These are phyloP conservation scores for Bradypodion ventrale DNA, from an alignment of 2,797 vertebrate species.

Conservation along the genomic window DNA sequence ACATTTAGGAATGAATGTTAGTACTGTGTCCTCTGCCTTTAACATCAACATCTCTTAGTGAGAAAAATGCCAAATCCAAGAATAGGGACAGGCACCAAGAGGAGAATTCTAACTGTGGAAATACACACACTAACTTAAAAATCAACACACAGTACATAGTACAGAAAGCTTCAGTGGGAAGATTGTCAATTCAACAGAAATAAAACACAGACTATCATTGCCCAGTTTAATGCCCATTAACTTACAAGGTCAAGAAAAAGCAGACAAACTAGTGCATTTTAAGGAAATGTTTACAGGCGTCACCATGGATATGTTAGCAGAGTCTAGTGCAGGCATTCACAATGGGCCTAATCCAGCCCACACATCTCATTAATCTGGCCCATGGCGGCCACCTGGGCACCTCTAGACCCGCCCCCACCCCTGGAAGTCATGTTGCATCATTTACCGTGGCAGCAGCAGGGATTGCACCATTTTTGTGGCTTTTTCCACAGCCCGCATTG, in stretches of 20 bases:
- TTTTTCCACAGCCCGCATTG: too few species aligned
- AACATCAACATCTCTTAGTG: too few species aligned
- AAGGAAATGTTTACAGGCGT: background rate
- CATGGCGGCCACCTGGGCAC: too few species aligned
- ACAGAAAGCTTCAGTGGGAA: background rate
- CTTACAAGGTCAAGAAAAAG: conserved; percentile 8
- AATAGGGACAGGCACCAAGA: background rate
- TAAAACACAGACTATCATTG: background rate
- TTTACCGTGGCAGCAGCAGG: too few species aligned
- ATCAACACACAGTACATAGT: background rate
- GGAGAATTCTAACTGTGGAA: conserved; percentile 11
- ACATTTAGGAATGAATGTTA: too few species aligned
- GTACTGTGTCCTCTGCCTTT: too few species aligned
- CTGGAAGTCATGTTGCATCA: too few species aligned
- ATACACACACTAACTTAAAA: background rate
- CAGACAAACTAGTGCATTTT: background rate
- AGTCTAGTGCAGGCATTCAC: background rate
- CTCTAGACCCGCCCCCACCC: too few species aligned
- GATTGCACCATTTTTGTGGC: too few species aligned
- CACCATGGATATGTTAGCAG: conserved; percentile 8
- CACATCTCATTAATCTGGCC: too few species aligned
- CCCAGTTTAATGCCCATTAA: background rate
- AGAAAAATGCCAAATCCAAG: conserved; percentile 20
- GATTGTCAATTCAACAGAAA: background rate
- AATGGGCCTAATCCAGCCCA: too few species aligned